Conservation (phyloP, 2,888 invertebrate genomes). For the Mellilla xanthometata region DNA sequence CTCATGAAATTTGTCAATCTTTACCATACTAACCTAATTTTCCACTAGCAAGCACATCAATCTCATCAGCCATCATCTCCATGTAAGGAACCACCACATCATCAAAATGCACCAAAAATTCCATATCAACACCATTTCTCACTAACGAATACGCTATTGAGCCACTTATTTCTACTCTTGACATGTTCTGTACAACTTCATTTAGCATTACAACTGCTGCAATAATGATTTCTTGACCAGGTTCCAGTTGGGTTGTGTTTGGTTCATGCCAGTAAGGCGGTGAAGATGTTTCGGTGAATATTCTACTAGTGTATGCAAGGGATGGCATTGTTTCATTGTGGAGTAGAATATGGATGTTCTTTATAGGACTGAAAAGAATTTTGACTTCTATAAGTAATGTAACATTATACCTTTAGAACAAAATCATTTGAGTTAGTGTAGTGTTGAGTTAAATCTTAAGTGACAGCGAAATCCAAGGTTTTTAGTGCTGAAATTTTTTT, state of each 20-base stretch:
- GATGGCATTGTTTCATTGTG: conserved; percentile 31
- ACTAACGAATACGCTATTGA: conserved; percentile 47
- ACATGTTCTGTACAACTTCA: conserved; percentile 47
- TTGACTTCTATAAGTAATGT: neutral
- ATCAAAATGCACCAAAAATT: conserved; percentile 53
- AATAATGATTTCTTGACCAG: conserved; percentile 38
- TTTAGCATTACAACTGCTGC: conserved; percentile 46
- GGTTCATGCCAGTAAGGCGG: conserved; percentile 53
- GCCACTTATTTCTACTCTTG: conserved; percentile 50
- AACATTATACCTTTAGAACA: no score
- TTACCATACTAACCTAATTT: conserved; percentile 39
- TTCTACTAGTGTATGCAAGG: conserved; percentile 53
- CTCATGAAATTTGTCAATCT: no score
- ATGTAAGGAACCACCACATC: conserved; percentile 48
- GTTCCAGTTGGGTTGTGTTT: conserved; percentile 30
- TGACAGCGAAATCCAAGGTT: no score
- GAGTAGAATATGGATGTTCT: conserved; percentile 48
- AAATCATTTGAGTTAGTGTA: no score
- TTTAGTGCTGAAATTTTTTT: no score
- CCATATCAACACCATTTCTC: conserved; percentile 29
- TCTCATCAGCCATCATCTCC: conserved; percentile 50
- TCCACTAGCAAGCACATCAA: conserved; percentile 50
- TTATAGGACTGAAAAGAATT: conserved; percentile 47
- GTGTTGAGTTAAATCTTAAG: no score
- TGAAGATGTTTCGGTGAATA: conserved; percentile 42